These are phyloP conservation scores for Macquaria ambigua DNA, from an alignment of 2,113 vertebrate species.

Conservation along the genomic window DNA sequence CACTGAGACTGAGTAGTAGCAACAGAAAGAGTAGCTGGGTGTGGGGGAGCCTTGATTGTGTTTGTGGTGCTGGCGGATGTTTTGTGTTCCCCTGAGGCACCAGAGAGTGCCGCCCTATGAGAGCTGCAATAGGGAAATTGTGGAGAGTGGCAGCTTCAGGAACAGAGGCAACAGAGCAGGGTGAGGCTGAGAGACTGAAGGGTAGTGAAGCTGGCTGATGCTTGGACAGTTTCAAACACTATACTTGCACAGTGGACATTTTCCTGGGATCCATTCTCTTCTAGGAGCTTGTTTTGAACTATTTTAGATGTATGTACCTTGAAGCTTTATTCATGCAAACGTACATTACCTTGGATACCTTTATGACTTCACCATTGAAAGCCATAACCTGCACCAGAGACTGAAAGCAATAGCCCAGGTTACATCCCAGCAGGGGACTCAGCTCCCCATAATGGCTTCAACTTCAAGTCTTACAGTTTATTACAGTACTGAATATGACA, in stretches of 20 bases:
- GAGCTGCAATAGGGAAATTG: conserved; percentile 13
- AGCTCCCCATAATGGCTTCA: neutral
- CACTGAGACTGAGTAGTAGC: conserved; percentile 8
- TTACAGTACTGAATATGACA: neutral
- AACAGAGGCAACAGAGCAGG: neutral
- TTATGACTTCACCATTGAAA: neutral
- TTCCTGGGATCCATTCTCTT: neutral
- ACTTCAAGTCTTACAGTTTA: neutral
- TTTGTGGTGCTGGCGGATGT: conserved; percentile 37
- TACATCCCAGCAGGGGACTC: neutral
- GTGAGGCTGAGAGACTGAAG: neutral
- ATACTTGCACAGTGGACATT: neutral
- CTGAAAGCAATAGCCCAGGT: conserved; percentile 5
- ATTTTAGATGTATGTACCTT: neutral
- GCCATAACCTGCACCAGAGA: neutral
- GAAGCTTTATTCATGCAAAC: neutral
- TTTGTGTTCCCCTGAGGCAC: conserved; percentile 33
- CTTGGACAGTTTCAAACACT: neutral
- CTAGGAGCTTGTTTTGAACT: neutral
- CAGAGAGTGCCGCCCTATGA: conserved; percentile 6
- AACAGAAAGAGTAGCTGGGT: conserved; percentile 5
- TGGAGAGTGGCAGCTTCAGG: neutral
- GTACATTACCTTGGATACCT: neutral
- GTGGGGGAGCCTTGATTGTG: conserved; percentile 16
- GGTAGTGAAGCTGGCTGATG: neutral